phyloP scores from a whole-genome alignment of 2,888 invertebrate genomes.

The Callimorpha dominula region DNA sequence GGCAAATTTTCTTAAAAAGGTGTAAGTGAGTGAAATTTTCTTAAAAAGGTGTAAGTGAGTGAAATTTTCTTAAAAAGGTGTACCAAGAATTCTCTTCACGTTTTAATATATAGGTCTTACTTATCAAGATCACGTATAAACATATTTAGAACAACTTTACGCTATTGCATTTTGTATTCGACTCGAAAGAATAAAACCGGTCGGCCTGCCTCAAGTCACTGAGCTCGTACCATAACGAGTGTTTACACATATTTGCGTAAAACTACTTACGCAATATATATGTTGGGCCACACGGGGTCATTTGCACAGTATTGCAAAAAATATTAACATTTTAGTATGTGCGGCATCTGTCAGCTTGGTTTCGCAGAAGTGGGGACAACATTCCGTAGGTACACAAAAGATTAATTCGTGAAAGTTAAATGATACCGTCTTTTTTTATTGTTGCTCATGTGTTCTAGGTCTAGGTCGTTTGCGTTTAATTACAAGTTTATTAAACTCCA shows the following conservation, averaged over 20 bases:
- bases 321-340: slow-evolving; percentile 21
- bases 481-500: not conserved
- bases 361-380: slow-evolving; percentile 6
- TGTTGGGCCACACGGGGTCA: slow-evolving; percentile 27
- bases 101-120: no score
- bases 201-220: slow-evolving; percentile 40
- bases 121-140: not conserved
- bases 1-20: no score
- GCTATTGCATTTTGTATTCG: slow-evolving; percentile 25
- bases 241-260: slow-evolving; percentile 47
- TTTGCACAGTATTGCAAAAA: slow-evolving; percentile 41
- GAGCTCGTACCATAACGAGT: slow-evolving; percentile 33
- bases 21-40: no score
- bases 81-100: no score
- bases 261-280: slow-evolving; percentile 35
- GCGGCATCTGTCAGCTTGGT: slow-evolving; percentile 12
- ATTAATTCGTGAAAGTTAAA: slow-evolving; percentile 38
- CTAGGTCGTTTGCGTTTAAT: slow-evolving; percentile 17
- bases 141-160: slow-evolving; percentile 21
- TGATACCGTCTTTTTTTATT: not conserved
- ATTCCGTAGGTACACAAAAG: slow-evolving; percentile 8
- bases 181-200: slow-evolving; percentile 44
- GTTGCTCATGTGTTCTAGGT: slow-evolving; percentile 14
- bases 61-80: no score
- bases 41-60: no score